These are phyloP conservation scores for Zhuqinia jingwanae DNA, from an alignment of 2,888 invertebrate species.

Conservation along the genomic window DNA sequence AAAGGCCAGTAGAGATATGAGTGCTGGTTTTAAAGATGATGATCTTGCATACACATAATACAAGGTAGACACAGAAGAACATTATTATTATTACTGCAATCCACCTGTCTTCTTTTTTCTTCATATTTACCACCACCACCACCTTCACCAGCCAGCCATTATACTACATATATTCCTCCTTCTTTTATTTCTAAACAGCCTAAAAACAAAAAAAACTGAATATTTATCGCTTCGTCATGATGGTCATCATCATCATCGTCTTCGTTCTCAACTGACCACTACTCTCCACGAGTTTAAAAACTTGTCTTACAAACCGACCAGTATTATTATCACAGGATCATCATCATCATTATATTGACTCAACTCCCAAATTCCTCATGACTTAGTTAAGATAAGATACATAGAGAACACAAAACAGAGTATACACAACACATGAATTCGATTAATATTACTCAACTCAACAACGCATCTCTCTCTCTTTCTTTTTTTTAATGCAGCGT, in stretches of 20 bases:
- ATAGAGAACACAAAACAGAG: neutral
- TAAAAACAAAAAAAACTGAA: constrained; percentile 42
- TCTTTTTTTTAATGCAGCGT: neutral
- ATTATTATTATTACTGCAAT: neutral
- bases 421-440: neutral
- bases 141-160: too few species aligned
- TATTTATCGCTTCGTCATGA: constrained; percentile 48
- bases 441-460: neutral
- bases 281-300: constrained; percentile 18
- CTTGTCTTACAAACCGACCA: constrained; percentile 29
- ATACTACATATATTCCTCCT: neutral
- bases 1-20: neutral
- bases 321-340: neutral
- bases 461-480: neutral
- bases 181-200: neutral
- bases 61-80: too few species aligned
- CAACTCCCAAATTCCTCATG: constrained; percentile 67
- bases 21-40: neutral
- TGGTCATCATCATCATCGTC: constrained; percentile 24
- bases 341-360: constrained; percentile 32
- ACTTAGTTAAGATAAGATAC: constrained; percentile 65
- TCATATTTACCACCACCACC: neutral
- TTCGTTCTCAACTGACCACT: constrained; percentile 63
- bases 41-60: neutral
- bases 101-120: constrained; percentile 58